Conservation (phyloP, 92 coral and sea anemone genomes). For the Muricea muricata region DNA sequence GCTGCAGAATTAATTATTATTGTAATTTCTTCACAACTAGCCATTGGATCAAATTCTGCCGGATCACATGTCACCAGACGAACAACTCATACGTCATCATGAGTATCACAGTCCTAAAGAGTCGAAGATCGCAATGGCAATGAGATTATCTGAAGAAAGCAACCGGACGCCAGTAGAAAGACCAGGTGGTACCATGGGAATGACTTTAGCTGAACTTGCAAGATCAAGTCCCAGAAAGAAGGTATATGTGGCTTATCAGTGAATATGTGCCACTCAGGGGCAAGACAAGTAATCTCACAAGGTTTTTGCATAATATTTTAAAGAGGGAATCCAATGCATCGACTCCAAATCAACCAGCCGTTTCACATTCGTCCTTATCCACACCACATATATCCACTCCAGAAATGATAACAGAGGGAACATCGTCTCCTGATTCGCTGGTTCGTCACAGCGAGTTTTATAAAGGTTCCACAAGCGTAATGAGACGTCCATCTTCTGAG, state of each 20-base stretch:
- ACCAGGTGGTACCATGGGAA: background rate
- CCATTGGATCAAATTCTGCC: background rate
- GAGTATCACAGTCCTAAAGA: conserved; percentile 32
- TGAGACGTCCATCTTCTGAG: conserved; percentile 15
- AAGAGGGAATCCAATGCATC: no score
- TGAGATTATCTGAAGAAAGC: background rate
- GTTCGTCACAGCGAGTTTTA: conserved; percentile 45
- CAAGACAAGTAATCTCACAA: no score
- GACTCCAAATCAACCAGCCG: background rate
- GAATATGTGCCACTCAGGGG: no score
- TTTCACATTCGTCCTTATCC: background rate
- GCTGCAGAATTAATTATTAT: no score
- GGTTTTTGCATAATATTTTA: no score
- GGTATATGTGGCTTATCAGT: no score
- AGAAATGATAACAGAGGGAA: background rate
- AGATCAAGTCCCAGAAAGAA: background rate
- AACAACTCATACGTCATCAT: conserved; percentile 1
- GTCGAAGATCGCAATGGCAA: conserved; percentile 17
- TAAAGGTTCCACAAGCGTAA: background rate
- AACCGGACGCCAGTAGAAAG: background rate
- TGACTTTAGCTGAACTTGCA: conserved; percentile 39
- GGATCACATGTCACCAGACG: conserved; percentile 15
- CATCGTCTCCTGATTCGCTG: background rate
- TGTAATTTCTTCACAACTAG: background rate
- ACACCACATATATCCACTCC: background rate